Evolutionary conservation across 2,888 invertebrate species (phyloP).

Genomic region (Parnassius glacialis): DNA sequence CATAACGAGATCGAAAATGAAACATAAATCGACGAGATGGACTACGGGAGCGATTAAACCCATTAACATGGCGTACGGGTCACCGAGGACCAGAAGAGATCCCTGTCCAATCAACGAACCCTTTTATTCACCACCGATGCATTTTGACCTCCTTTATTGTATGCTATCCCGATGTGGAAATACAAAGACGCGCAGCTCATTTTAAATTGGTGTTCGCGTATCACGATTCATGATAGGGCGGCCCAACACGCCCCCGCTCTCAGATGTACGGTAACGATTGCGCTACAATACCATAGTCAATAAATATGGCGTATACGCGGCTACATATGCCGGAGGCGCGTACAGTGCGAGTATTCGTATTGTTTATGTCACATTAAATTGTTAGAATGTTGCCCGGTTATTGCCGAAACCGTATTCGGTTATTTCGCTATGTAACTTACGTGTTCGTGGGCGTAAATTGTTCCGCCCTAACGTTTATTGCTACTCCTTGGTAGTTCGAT

Average conservation of each 20-base stretch:
- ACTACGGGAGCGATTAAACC: constrained; percentile 76
- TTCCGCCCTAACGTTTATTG: constrained; percentile 37
- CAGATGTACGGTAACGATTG: constrained; percentile 77
- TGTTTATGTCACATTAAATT: constrained; percentile 79
- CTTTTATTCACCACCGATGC: constrained; percentile 21
- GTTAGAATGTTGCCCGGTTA: constrained; percentile 77
- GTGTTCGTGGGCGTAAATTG: constrained; percentile 67
- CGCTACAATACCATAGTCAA: constrained; percentile 77
- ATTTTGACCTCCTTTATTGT: constrained; percentile 9
- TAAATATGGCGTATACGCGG: constrained; percentile 72
- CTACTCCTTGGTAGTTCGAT: constrained; percentile 54
- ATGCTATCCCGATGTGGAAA: constrained; percentile 36
- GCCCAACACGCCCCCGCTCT: constrained; percentile 65
- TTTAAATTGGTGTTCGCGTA: constrained; percentile 64
- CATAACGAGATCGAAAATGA: constrained; percentile 80
- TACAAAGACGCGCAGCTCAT: constrained; percentile 55
- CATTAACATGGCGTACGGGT: constrained; percentile 73
- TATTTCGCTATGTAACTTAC: constrained; percentile 61
- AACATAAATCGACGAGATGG: constrained; percentile 77
- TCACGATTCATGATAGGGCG: constrained; percentile 77
- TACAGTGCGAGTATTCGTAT: constrained; percentile 70
- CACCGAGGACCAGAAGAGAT: constrained; percentile 57
- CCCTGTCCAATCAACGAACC: constrained; percentile 30
- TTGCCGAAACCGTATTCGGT: constrained; percentile 78
- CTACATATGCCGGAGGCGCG: constrained; percentile 65